Evolutionary conservation across 2,113 vertebrate species (phyloP), one percentile per base, ranked within the genome.

Genomic region (Uria lomvia): DNA sequence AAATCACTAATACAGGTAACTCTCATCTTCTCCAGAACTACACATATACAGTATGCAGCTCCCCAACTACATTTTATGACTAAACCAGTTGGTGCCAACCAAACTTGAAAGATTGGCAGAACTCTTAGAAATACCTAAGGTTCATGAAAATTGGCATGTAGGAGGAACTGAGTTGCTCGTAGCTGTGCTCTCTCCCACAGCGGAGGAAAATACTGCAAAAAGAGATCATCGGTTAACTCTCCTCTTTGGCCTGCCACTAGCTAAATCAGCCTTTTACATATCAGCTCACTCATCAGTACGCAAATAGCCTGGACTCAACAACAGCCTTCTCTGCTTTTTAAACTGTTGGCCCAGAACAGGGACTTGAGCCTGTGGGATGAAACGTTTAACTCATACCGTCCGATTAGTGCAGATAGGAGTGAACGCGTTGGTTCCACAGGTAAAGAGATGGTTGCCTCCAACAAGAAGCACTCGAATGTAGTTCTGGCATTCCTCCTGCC

Each of bases 401-500:
- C 99, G 98, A 91, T 99, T 99, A 97, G 99, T 99, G 97, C 99
- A 99, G 97, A 99, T 98, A 1, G 99, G 99, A 52, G 99, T 99
- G 97, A 99, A 99, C 0, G 99, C 99, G 0, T 99, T 99, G 91
- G 99, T 99, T 94, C 99, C 99, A 50, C 99, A 99, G 88, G 99
- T 99, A 73, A 99, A 99, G 81, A 99, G 97, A 75, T 99, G 98
- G 97, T 99, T 98, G 11, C 99, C 99, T 26, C 98, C 99, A 89
- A 99, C 99, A 90, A 99, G 98, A 45, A 99, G 99, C 40, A 99
- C 99, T 77, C 99, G 98, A 94, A 99, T 98, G 88, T 99, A 99
- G 98, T 99, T 99, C 98, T 99, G 99, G 96, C 99, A 99, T 94
- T 99, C 99, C 88, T 99, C 99, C 99, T 99, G 97, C 19, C 63